These are phyloP conservation scores for Drosophila cognata DNA, from an alignment of 2,888 invertebrate species.

Conservation along the genomic window DNA sequence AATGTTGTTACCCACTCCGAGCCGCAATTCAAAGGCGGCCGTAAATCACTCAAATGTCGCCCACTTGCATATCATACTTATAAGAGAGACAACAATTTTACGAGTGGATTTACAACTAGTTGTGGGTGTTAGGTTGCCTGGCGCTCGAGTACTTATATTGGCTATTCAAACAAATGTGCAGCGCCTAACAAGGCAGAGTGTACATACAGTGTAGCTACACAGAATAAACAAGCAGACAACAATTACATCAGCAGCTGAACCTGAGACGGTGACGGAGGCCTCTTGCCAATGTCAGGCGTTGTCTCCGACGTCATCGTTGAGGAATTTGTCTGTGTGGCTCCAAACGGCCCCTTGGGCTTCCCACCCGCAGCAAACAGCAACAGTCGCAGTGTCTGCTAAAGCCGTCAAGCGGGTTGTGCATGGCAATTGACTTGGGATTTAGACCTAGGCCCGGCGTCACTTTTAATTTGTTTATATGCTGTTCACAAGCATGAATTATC, in stretches of 20 bases:
- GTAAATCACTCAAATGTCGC: slow-evolving; percentile 74
- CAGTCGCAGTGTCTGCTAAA: slow-evolving; percentile 67
- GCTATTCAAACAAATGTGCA: slow-evolving; percentile 59
- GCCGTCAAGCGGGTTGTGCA: slow-evolving; percentile 71
- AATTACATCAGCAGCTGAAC: slow-evolving; percentile 38
- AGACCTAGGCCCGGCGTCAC: slow-evolving; percentile 30
- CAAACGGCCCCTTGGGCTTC: slow-evolving; percentile 9
- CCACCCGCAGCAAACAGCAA: slow-evolving; percentile 17
- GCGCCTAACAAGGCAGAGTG: slow-evolving; percentile 12
- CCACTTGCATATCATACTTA: slow-evolving; percentile 44
- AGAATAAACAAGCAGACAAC: slow-evolving; percentile 20
- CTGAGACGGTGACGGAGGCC: slow-evolving; percentile 29
- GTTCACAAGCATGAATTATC: slow-evolving; percentile 55
- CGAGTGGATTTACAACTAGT: slow-evolving; percentile 47
- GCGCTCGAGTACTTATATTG: slow-evolving; percentile 59
- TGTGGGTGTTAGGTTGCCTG: slow-evolving; percentile 55
- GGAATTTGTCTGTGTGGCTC: slow-evolving; percentile 55
- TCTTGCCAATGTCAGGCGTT: slow-evolving; percentile 64
- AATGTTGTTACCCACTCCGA: slow-evolving; percentile 65
- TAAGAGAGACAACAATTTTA: slow-evolving; percentile 37
- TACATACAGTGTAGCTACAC: neutral
- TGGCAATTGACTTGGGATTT: slow-evolving; percentile 29
- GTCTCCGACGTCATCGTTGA: slow-evolving; percentile 70
- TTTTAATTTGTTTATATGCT: slow-evolving; percentile 59
- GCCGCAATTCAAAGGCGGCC: slow-evolving; percentile 62